Conservation (phyloP, 2,888 invertebrate species). For the Ornithoptera priamus region DNA sequence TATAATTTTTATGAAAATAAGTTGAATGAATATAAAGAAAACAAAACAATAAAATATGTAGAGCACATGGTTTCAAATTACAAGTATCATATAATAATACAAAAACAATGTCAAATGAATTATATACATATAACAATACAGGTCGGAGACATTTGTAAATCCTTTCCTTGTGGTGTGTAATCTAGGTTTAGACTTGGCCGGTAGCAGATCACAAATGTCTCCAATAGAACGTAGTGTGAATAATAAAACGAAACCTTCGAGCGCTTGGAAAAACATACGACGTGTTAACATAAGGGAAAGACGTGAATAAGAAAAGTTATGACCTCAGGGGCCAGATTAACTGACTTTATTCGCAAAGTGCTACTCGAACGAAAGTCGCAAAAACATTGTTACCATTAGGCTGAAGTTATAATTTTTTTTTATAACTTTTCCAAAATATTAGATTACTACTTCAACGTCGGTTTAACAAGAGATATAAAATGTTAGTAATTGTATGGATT, state of each 20-base stretch:
- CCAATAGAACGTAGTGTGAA: slow-evolving; percentile 15
- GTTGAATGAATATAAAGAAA: background rate
- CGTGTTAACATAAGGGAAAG: slow-evolving; percentile 32
- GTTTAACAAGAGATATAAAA: background rate
- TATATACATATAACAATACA: background rate
- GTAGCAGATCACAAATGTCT: slow-evolving; percentile 27
- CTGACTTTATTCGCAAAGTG: background rate
- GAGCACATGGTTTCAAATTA: no score
- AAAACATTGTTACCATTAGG: background rate
- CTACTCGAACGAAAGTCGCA: background rate
- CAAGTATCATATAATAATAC: background rate
- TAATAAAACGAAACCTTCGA: slow-evolving; percentile 4
- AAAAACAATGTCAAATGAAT: background rate
- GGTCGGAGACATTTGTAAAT: background rate
- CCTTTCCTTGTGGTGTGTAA: slow-evolving; percentile 12
- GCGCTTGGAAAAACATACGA: slow-evolving; percentile 31
- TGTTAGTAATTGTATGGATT: no score
- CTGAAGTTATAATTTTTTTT: background rate
- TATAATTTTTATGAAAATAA: no score
- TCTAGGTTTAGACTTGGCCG: slow-evolving; percentile 15
- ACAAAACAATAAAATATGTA: background rate
- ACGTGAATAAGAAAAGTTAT: slow-evolving; percentile 28
- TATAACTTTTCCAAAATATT: background rate
- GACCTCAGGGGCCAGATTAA: slow-evolving; percentile 23
- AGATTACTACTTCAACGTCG: no score